Evolutionary conservation across 2,888 invertebrate genomes (phyloP).

Genomic region (Dendrolimus pini): DNA sequence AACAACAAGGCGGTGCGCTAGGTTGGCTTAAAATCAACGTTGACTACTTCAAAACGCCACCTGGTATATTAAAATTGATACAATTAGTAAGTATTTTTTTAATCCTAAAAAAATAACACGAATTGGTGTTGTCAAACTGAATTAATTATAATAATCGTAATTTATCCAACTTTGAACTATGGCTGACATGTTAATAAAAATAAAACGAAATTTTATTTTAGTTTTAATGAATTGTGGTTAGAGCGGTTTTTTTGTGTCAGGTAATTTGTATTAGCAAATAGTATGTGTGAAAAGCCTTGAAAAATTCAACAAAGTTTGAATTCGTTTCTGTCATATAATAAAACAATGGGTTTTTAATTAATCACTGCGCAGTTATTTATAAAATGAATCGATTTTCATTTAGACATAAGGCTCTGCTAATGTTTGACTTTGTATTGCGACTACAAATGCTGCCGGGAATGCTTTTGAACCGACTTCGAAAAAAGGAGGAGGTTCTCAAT

Average conservation of each 20-base stretch:
- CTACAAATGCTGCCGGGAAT: neutral
- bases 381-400: neutral
- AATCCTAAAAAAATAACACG: neutral
- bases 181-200: too few species aligned
- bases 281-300: neutral
- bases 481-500: too few species aligned
- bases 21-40: conserved; percentile 86
- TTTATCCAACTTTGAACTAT: too few species aligned
- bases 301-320: neutral
- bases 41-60: conserved; percentile 87
- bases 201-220: too few species aligned
- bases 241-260: too few species aligned
- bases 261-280: too few species aligned
- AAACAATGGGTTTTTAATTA: neutral
- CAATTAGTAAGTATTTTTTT: conserved; percentile 82
- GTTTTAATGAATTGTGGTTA: too few species aligned
- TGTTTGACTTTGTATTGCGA: neutral
- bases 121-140: too few species aligned
- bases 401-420: neutral
- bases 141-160: too few species aligned
- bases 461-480: too few species aligned
- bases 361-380: neutral
- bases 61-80: conserved; percentile 87
- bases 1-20: conserved; percentile 74
- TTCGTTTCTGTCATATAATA: neutral